These are phyloP conservation scores for Amazona finschi DNA, from an alignment of 2,797 vertebrate species.

Conservation along the genomic window DNA sequence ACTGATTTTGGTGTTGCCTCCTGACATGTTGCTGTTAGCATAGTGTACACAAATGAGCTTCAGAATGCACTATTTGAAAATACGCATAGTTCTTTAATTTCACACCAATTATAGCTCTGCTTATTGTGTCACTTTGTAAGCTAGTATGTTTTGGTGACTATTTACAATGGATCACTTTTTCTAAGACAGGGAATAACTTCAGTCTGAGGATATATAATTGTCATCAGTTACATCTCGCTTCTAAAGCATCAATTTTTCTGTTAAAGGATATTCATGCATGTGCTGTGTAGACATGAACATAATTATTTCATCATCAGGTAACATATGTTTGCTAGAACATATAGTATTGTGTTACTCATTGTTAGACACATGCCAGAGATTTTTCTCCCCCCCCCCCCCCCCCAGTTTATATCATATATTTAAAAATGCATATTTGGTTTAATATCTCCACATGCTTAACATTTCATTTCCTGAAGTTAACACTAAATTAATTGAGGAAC, in stretches of 20 bases:
- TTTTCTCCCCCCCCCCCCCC: not conserved
- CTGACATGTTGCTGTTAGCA: fast-evolving
- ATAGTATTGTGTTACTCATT: not conserved
- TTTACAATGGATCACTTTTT: not conserved
- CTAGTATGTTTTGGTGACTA: not conserved
- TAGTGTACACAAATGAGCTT: not conserved
- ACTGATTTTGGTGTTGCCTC: fast-evolving
- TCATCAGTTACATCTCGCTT: not conserved
- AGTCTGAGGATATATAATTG: not conserved
- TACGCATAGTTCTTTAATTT: fast-evolving
- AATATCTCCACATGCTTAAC: not conserved
- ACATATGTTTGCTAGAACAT: not conserved
- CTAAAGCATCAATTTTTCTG: not conserved
- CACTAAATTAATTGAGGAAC: not conserved
- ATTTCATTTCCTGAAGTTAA: not conserved
- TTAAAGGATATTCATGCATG: not conserved
- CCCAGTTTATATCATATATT: not conserved
- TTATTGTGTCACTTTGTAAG: not conserved
- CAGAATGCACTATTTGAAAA: not conserved
- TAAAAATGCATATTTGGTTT: not conserved
- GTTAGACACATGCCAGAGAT: not conserved
- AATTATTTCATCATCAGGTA: slow-evolving; percentile 3
- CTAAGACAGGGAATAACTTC: not conserved
- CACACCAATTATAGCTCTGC: not conserved
- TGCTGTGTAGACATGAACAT: not conserved